Evolutionary conservation across 2,113 vertebrate genomes (phyloP), one percentile per base, ranked within the genome.

Genomic region (Chelonoidis abingdonii): DNA sequence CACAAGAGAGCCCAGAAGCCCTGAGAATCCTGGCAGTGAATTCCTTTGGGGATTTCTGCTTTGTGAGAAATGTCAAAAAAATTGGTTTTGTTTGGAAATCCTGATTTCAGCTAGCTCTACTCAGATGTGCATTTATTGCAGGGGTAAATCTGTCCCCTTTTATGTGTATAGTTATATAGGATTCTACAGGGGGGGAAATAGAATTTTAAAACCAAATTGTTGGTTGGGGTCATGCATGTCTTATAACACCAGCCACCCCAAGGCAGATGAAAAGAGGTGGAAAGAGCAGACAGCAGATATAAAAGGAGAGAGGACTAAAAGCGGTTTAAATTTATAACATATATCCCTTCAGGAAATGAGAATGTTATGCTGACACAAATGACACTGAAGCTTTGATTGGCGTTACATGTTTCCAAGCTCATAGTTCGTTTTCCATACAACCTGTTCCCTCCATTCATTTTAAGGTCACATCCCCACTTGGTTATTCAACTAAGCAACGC

Each of bases 401-500:
- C 47, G 16, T 17, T 72, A 22, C 13, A 11, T 0, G 12, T 78
- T 35, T 69, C 82, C 47, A 72, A 47, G 75, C 25, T n/a, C 47
- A 53, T n/a, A 41, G 62, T 57, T 59, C 24, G 29, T 92, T 84
- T 82, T 53, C 62, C 65, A 12, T 29, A 65, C 29, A 92, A 69
- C 27, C 24, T 22, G 41, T 21, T 83, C 38, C 12, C n/a, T 53
- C 1, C 10, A 35, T 87, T 93, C 78, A 27, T 53, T 91, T 94
- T 78, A 57, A 59, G 80, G 27, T 84, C 50, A 27, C 75, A 59
- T 79, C 22, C 29, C 50, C 7, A 6, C 25, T 84, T 90, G 72
- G 54, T 14, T 92, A 91, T 96, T 81, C 44, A 65, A 27, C 65
- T 83, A 81, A 82, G 78, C 79, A 83, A 0, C 81, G 35, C 11